Evolutionary conservation across 1,140 invertebrate genomes (phyloP), one percentile per base, ranked within the genome.

Genomic region (Magallana angulata): DNA sequence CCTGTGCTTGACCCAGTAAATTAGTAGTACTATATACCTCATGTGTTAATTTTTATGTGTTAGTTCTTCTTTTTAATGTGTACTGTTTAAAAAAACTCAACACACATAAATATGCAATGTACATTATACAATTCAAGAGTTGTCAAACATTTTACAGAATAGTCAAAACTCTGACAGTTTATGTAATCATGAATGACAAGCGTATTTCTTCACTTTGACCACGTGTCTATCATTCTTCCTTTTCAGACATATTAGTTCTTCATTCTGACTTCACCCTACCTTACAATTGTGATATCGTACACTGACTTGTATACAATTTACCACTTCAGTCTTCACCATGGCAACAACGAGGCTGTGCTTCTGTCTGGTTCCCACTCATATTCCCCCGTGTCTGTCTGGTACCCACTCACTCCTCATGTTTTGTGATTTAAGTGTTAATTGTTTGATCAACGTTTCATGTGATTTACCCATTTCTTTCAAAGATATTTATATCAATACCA

Each of bases 401-500:
- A 30, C 9, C 12, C 14, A 30, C 24, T 76, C 68, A 76, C 14
- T 76, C 24, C 68, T 76, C 68, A 76, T 76, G 68, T 76, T 76
- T 76, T 76, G 68, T 11, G 68, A 76, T 18, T 76, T 76, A 76
- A 76, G 36, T 76, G 68, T 76, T 76, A 76, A 76, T 76, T 76
- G 68, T 76, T 76, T 76, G 36, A 48, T 76, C 24, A 76, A 76
- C 68, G 36, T 76, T 76, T 76, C 68, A 76, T 76, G 68, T 76
- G 68, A 76, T 76, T 76, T 76, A 76, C 68, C 68, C 68, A 76
- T 76, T 76, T 76, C 68, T 76, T 76, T 76, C 68, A 76, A 76
- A 76, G 12, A 8, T 76, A 76, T 30, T 30, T 76, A 76, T 76
- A 76, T 76, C 24, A 30, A 76, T 76, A 76, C 68, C 18, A 76